Percentiles rank a stretch among this genome's conserved stretches.
These are phyloP conservation scores for Diaphora mendica DNA, from an alignment of 2,888 invertebrate species.

Conservation along the genomic window DNA sequence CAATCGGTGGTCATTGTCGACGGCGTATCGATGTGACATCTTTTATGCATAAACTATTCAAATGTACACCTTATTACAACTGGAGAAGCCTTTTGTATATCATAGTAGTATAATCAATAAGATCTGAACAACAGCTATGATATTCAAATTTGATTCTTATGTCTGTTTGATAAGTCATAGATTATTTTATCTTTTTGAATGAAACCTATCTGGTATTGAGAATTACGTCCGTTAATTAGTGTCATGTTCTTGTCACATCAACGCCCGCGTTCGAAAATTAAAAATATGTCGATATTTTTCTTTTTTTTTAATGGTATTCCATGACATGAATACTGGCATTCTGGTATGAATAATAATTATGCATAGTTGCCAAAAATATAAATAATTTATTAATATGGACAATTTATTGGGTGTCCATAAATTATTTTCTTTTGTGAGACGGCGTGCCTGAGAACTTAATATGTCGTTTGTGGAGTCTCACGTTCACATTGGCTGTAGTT, in stretches of 20 bases:
- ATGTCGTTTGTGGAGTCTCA: conserved; percentile 1
- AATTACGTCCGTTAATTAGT: conserved; percentile 66
- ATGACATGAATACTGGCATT: conserved; percentile 7
- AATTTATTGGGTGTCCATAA: conserved; percentile 11
- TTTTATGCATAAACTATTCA: conserved; percentile 46
- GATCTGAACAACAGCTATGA: conserved; percentile 15
- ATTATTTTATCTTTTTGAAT: conserved; percentile 27
- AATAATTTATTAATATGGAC: conserved; percentile 10
- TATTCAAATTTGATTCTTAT: conserved; percentile 45
- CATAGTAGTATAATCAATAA: conserved; percentile 19
- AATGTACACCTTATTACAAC: conserved; percentile 50
- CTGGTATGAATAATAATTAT: conserved; percentile 12
- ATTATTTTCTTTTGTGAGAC: conserved; percentile 8
- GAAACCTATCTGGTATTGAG: conserved; percentile 46
- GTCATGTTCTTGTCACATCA: conserved; percentile 70
- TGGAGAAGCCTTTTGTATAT: conserved; percentile 25
- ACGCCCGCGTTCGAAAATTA: conserved; percentile 59
- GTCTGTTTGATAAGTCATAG: conserved; percentile 35
- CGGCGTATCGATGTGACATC: conserved; percentile 64
- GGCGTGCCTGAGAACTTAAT: background rate
- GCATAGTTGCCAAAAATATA: background rate
- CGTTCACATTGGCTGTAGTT: background rate
- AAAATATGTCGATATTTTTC: conserved; percentile 41
- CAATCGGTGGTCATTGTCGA: conserved; percentile 76
- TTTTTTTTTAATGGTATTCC: conserved; percentile 9